Evolutionary conservation across 2,888 invertebrate genomes (phyloP).

Genomic region (Dolichopus griseipennis): DNA sequence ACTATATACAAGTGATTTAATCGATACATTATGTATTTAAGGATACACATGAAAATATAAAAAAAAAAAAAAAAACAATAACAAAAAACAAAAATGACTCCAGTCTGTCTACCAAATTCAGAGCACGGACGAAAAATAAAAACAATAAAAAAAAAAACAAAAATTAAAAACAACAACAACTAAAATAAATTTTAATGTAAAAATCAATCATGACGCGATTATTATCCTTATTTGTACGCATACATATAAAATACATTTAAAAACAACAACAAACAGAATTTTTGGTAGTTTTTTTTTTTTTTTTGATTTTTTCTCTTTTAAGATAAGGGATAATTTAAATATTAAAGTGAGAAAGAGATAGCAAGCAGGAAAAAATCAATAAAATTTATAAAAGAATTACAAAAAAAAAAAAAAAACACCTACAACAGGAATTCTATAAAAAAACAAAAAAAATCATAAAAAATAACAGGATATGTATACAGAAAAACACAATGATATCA

Average conservation of each 20-base stretch:
- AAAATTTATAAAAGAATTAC: neutral
- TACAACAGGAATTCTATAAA: neutral
- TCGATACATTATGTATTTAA: neutral
- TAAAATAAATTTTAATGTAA: neutral
- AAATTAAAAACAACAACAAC: neutral
- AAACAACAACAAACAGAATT: neutral
- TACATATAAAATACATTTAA: neutral
- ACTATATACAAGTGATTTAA: neutral
- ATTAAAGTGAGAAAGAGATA: neutral
- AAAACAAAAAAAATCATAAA: no score
- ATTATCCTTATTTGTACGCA: neutral
- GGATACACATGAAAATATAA: neutral
- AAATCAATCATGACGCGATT: slow-evolving; percentile 2
- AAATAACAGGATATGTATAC: neutral
- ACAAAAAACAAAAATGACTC: neutral
- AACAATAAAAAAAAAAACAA: neutral
- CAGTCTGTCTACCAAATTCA: slow-evolving; percentile 1
- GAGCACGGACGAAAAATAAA: neutral
- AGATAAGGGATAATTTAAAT: neutral
- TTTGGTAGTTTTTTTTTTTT: neutral
- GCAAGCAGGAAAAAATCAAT: neutral
- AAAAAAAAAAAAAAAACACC: neutral
- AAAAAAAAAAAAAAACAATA: neutral
- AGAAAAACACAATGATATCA: slow-evolving; percentile 1
- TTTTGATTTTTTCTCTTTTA: neutral